A percentile compares a stretch with the other conserved stretches of the same genome.
Evolutionary conservation across 2,797 vertebrate species (phyloP).

Genomic region (Pangasius larnaudii): DNA sequence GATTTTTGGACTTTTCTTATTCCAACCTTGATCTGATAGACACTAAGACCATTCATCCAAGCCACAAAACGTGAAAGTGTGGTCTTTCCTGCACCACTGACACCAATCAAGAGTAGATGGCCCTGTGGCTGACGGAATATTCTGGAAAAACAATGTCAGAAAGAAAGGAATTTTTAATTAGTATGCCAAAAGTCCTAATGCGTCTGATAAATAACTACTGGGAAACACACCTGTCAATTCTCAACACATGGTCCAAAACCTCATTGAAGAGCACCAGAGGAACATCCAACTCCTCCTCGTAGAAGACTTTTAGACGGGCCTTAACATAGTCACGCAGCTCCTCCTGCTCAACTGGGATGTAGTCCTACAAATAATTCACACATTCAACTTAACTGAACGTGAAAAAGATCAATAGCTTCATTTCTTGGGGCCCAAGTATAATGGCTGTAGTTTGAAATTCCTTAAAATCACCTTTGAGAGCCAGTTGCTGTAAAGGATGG

Average conservation of each 20-base stretch:
- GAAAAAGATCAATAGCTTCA: not conserved
- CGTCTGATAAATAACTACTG: not conserved
- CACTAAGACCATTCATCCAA: constrained; percentile 98
- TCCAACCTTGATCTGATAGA: constrained; percentile 97
- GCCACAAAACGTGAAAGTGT: constrained; percentile 97
- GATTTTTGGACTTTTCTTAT: not conserved
- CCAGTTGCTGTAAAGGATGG: constrained; percentile 99
- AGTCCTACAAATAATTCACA: constrained; percentile 80
- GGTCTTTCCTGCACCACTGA: constrained; percentile 97
- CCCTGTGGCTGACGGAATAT: constrained; percentile 99
- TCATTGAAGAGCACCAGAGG: constrained; percentile 98
- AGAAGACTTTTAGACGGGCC: constrained; percentile 97
- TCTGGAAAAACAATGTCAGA: constrained; percentile 69
- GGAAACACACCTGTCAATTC: constrained; percentile 88
- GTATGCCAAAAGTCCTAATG: not conserved
- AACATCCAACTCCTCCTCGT: constrained; percentile 97
- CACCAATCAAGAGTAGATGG: constrained; percentile 95
- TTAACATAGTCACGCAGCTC: constrained; percentile 98
- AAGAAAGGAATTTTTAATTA: not conserved
- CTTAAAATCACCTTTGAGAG: constrained; percentile 87
- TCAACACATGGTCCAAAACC: constrained; percentile 94
- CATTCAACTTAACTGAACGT: not conserved
- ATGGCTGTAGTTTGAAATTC: not conserved
- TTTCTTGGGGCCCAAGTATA: not conserved
- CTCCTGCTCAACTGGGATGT: constrained; percentile 98